Conservation (phyloP, 2,797 vertebrate genomes). For the Myoxocephalus aenaeus region DNA sequence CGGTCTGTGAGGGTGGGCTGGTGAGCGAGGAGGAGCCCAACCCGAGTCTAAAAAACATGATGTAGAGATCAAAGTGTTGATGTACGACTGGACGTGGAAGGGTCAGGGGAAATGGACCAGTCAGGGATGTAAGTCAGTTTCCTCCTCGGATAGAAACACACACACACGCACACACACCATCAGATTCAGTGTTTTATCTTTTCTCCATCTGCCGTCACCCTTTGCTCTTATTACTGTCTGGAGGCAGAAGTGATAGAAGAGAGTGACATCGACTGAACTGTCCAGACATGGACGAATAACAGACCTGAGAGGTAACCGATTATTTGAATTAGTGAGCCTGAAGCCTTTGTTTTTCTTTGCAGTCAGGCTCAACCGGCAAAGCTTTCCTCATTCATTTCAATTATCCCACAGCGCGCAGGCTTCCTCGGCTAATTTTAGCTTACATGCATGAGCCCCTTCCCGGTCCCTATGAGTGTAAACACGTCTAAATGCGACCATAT, state of each 20-base stretch:
- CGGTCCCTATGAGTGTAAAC: conserved; percentile 63
- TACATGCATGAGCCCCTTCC: conserved; percentile 51
- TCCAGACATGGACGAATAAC: conserved; percentile 40
- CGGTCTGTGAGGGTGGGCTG: conserved; percentile 39
- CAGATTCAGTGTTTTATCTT: conserved; percentile 2
- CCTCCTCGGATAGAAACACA: conserved; percentile 20
- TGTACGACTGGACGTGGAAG: conserved; percentile 15
- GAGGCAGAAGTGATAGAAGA: conserved; percentile 23
- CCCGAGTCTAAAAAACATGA: background rate
- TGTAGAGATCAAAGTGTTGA: conserved; percentile 41
- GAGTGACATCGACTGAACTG: conserved; percentile 36
- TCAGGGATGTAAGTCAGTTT: conserved; percentile 27
- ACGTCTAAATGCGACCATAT: conserved; percentile 70
- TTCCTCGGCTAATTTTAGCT: conserved; percentile 63
- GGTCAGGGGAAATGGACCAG: conserved; percentile 31
- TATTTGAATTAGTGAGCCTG: conserved; percentile 52
- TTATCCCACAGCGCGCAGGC: conserved; percentile 49
- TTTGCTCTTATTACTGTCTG: conserved; percentile 34
- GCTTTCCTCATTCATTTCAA: conserved; percentile 66
- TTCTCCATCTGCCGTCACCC: conserved; percentile 28
- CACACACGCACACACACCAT: conserved; percentile 9
- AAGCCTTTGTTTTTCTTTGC: conserved; percentile 69
- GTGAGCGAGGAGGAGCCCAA: background rate
- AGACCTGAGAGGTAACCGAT: conserved; percentile 49
- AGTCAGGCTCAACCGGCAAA: conserved; percentile 50